Evolutionary conservation across 2,113 vertebrate genomes (phyloP).

Genomic region (Charina bottae): DNA sequence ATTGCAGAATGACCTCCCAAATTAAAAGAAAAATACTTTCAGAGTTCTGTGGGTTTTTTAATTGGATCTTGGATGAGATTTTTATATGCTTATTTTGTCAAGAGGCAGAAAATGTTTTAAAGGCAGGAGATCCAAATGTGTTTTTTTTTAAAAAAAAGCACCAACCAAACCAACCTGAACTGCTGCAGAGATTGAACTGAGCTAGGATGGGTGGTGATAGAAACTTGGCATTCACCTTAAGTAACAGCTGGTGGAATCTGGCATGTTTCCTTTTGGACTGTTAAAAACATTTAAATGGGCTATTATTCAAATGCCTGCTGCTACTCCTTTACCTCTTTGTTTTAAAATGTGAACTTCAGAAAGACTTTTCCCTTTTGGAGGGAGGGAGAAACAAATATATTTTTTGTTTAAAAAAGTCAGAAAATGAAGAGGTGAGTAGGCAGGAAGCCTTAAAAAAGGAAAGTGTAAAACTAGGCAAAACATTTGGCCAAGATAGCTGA

Average conservation of each 20-base stretch:
- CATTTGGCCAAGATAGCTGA: neutral
- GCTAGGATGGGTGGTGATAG: conserved; percentile 49
- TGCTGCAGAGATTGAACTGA: conserved; percentile 58
- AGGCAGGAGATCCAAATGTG: conserved; percentile 15
- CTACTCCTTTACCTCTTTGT: conserved; percentile 34
- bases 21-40: conserved; percentile 26
- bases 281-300: conserved; percentile 61
- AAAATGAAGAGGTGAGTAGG: conserved; percentile 15
- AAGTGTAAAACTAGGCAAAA: neutral
- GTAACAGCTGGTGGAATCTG: conserved; percentile 67
- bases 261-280: conserved; percentile 49
- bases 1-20: conserved; percentile 11
- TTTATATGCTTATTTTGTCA: conserved; percentile 8
- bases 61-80: conserved; percentile 12
- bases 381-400: neutral
- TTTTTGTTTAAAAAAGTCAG: neutral
- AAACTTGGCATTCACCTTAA: conserved; percentile 63
- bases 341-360: conserved; percentile 49
- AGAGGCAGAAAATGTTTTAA: conserved; percentile 28
- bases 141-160: neutral
- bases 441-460: conserved; percentile 19
- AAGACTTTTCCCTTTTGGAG: conserved; percentile 17
- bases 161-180: conserved; percentile 11
- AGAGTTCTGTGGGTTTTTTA: conserved; percentile 20
- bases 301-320: conserved; percentile 51